Conservation (phyloP, 1,140 invertebrate genomes). For the Zaprionus tsacasi region DNA sequence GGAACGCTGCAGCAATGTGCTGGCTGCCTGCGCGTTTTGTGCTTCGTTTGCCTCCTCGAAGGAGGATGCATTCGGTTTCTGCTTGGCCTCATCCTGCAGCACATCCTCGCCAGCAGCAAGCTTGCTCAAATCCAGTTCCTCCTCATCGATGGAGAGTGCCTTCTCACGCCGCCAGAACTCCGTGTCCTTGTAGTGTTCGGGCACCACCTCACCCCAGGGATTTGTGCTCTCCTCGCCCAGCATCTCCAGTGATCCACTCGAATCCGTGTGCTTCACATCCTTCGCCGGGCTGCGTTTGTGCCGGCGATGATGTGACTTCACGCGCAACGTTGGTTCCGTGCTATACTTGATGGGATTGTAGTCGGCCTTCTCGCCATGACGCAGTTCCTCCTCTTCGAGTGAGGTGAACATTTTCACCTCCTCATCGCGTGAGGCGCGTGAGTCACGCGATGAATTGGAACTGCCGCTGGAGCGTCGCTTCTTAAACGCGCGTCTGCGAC, state of each 20-base stretch:
- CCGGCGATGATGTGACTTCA: conserved; percentile 70
- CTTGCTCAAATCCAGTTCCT: conserved; percentile 63
- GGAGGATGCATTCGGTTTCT: conserved; percentile 61
- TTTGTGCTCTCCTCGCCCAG: conserved; percentile 74
- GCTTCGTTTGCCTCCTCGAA: conserved; percentile 75
- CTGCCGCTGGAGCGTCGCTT: conserved; percentile 85
- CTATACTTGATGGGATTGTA: conserved; percentile 81
- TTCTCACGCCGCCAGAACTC: conserved; percentile 83
- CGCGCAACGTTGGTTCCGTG: conserved; percentile 63
- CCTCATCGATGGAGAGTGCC: conserved; percentile 78
- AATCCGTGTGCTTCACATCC: conserved; percentile 51
- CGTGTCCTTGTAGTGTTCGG: conserved; percentile 82
- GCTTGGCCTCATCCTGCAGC: conserved; percentile 42
- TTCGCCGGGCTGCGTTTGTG: conserved; percentile 79
- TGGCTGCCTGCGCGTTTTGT: conserved; percentile 72
- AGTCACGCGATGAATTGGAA: conserved; percentile 86
- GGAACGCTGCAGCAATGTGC: conserved; percentile 44
- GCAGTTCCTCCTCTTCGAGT: conserved; percentile 86
- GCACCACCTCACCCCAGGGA: conserved; percentile 79
- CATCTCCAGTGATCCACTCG: conserved; percentile 65
- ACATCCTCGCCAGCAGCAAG: conserved; percentile 50
- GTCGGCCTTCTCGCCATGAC: conserved; percentile 65
- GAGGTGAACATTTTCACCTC: conserved; percentile 87
- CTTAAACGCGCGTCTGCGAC: conserved; percentile 86
- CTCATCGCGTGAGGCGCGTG: conserved; percentile 85